phyloP scores from a whole-genome alignment of 92 coral and sea anemone genomes.

The Phymanthus crucifer region DNA sequence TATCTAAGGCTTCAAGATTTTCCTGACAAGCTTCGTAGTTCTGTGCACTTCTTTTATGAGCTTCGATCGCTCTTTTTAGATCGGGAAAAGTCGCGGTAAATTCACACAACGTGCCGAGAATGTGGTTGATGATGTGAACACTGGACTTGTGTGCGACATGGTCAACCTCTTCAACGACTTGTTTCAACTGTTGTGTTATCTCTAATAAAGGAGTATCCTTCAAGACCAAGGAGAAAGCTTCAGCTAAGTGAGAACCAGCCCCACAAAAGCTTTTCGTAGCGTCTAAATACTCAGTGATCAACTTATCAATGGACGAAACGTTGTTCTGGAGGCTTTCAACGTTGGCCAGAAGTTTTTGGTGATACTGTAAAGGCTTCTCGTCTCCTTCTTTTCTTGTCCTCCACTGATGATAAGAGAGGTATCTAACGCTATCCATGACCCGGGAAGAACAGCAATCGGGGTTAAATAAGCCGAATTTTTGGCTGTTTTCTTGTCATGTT shows the following conservation, averaged over 20 bases:
- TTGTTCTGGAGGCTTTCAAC: conserved; percentile 83
- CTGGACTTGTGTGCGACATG: conserved; percentile 92
- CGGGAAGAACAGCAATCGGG: conserved; percentile 27
- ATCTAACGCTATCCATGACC: conserved; percentile 86
- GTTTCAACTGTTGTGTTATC: conserved; percentile 93
- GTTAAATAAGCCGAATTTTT: conserved; percentile 19
- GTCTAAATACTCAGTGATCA: conserved; percentile 87
- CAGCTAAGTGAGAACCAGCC: conserved; percentile 96
- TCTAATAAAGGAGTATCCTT: conserved; percentile 93
- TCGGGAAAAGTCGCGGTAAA: conserved; percentile 95
- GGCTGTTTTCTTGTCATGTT: conserved; percentile 21
- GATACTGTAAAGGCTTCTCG: conserved; percentile 67
- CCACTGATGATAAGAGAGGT: conserved; percentile 89
- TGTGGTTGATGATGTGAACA: conserved; percentile 83
- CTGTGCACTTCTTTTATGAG: conserved; percentile 89
- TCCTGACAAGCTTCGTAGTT: conserved; percentile 91
- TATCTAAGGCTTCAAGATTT: conserved; percentile 74
- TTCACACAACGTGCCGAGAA: conserved; percentile 87
- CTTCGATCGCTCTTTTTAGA: conserved; percentile 86
- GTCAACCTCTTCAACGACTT: conserved; percentile 94
- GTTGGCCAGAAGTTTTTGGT: conserved; percentile 74
- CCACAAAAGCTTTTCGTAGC: conserved; percentile 89
- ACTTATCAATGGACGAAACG: conserved; percentile 79
- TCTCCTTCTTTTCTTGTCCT: conserved; percentile 76
- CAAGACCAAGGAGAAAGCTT: conserved; percentile 84